Base-by-base conservation (phyloP, 2,113 vertebrate species). In the Seriola quinqueradiata region DNA sequence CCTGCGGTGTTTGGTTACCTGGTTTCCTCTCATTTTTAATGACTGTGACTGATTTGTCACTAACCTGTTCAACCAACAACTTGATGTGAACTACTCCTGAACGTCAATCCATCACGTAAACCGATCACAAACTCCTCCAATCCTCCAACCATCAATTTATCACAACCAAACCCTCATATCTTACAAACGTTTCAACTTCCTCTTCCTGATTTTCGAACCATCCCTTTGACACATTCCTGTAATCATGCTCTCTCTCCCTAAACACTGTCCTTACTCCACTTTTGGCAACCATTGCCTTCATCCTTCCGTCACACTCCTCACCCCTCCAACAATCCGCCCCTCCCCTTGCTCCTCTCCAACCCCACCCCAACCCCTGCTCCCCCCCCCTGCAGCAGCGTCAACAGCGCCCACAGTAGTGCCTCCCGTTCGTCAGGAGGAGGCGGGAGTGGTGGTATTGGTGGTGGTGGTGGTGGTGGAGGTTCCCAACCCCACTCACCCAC, bases 351-450 rank as follows among this genome's bases (percentile, higher is more conserved):
- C 77, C 58, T 79, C 54, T 67, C 48, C 76, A 75, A 70, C 65
- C 81, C 64, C 70, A 76, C 67, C 87, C 87, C 9, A 2, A 2
- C 11, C 81, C 70, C 73, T 86, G 89, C 34, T 78, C 52, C 78
- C 67, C 87, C 87, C 11, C 81, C 70, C 73, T 86, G 89, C 96
- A 97, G 97, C 96, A 95, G 96, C 69, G 95, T 96, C 93, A 97
- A 96, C 95, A 96, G 97, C 90, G 96, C 96, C 95, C 96, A 97
- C 95, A 97, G 96, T 92, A 97, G 96, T 81, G 77, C 95, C 93
- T 96, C 96, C 1, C 96, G 97, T 92, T 96, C 97, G 36, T 96
- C 97, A 72, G 93, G 91, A 63, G 92, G 92, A 67, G 90, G 92
- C 1, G 86, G 87, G 38, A 82, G 87, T 77, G 82, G 38, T 57